Percentiles rank a stretch among this genome's conserved stretches.
These are phyloP conservation scores for Dicrurus megarhynchus DNA, from an alignment of 2,113 vertebrate genomes.

Conservation along the genomic window DNA sequence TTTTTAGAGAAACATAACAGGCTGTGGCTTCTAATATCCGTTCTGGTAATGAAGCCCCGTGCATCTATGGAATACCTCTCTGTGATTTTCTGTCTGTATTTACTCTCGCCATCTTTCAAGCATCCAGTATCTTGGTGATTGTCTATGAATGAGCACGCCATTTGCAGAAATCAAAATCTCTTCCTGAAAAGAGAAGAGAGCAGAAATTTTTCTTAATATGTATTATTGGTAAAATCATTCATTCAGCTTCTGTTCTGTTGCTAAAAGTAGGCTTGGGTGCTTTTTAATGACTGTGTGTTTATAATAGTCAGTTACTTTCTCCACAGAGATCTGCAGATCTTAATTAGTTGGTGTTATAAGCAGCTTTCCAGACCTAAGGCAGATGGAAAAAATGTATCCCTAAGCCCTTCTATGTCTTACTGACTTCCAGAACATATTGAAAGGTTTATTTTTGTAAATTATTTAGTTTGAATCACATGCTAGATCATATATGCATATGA, in stretches of 20 bases:
- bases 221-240: not conserved
- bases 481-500: not conserved
- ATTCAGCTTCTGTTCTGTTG: not conserved
- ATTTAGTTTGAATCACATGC: not conserved
- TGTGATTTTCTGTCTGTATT: not conserved
- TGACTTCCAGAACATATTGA: not conserved
- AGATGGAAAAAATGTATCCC: not conserved
- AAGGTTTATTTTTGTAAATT: not conserved
- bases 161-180: not conserved
- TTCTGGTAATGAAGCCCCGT: not conserved
- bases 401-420: not conserved
- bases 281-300: not conserved
- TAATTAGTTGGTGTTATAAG: not conserved
- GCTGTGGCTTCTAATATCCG: not conserved
- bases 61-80: not conserved
- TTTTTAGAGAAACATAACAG: not conserved
- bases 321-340: not conserved
- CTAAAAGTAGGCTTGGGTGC: not conserved
- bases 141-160: not conserved
- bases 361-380: not conserved
- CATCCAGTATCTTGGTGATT: not conserved
- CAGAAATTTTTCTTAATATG: not conserved
- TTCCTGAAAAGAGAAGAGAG: not conserved
- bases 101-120: not conserved
- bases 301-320: not conserved